Percentiles rank a stretch among this genome's conserved stretches.
These are phyloP conservation scores for Drosophila suzukii DNA, from an alignment of 1,140 invertebrate species.

Conservation along the genomic window DNA sequence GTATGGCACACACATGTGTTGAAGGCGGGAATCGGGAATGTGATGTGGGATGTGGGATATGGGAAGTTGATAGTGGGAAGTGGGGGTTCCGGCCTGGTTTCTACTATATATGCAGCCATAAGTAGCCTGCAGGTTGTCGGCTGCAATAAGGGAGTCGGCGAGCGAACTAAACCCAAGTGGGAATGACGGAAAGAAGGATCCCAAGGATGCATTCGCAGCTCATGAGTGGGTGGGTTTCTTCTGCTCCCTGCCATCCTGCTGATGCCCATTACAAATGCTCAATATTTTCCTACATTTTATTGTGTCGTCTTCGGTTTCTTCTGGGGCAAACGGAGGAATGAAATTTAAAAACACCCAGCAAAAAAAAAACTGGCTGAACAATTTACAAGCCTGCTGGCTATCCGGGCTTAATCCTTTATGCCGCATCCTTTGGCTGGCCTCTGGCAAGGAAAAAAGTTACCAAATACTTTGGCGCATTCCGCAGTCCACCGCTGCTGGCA, in stretches of 20 bases:
- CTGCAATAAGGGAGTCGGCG: conserved; percentile 49
- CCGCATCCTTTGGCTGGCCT: conserved; percentile 51
- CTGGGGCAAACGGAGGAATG: conserved; percentile 32
- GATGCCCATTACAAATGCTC: conserved; percentile 48
- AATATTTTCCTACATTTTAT: conserved; percentile 70
- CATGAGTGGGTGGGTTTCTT: background rate
- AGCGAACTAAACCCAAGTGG: conserved; percentile 43
- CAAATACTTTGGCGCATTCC: conserved; percentile 78
- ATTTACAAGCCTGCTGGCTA: conserved; percentile 64
- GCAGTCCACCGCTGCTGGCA: conserved; percentile 73
- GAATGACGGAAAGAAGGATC: conserved; percentile 36
- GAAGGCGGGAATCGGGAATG: conserved; percentile 4
- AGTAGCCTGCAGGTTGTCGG: conserved; percentile 67
- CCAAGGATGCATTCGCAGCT: conserved; percentile 19
- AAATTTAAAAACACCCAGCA: conserved; percentile 59
- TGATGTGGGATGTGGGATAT: background rate
- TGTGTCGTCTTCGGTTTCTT: conserved; percentile 54
- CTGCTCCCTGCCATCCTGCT: conserved; percentile 12
- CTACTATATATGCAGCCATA: conserved; percentile 51
- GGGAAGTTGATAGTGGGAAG: background rate
- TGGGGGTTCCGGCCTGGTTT: conserved; percentile 49
- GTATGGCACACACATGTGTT: conserved; percentile 27
- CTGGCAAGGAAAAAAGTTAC: conserved; percentile 59
- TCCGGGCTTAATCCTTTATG: conserved; percentile 74
- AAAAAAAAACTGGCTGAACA: conserved; percentile 65